Conservation (phyloP, 2,113 vertebrate species). For the Plecotus auritus region DNA sequence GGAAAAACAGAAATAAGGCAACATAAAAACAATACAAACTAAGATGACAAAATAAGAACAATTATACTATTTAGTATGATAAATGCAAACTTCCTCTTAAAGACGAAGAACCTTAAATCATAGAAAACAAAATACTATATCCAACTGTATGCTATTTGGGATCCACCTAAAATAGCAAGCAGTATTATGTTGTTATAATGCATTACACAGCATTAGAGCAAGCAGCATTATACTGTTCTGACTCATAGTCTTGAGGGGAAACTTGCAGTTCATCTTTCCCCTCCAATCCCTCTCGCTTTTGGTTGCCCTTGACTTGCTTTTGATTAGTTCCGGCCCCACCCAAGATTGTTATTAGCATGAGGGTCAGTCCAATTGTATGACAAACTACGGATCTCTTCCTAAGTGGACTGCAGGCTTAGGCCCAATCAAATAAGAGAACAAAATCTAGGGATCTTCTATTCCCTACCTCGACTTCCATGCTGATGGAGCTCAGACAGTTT, state of each 20-base stretch:
- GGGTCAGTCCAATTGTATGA: background rate
- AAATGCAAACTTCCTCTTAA: conserved; percentile 7
- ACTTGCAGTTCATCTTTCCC: background rate
- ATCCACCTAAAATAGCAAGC: background rate
- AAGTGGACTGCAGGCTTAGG: background rate
- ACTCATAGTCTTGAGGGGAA: background rate
- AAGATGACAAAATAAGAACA: background rate
- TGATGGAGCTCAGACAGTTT: background rate
- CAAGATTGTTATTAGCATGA: background rate
- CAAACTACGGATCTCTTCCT: background rate
- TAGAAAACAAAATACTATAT: background rate
- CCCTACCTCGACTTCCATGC: background rate
- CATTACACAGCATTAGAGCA: background rate
- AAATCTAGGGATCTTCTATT: background rate
- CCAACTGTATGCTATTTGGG: background rate
- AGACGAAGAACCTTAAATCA: background rate
- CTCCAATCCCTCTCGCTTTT: background rate
- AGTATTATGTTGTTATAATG: background rate
- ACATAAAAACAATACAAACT: background rate
- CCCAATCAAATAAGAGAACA: background rate
- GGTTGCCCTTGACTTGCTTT: background rate
- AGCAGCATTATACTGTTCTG: background rate
- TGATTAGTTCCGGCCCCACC: background rate
- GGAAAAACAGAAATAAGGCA: background rate
- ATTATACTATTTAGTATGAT: background rate